phyloP scores from a whole-genome alignment of 2,113 vertebrate species.

The Vanacampus margaritifer region DNA sequence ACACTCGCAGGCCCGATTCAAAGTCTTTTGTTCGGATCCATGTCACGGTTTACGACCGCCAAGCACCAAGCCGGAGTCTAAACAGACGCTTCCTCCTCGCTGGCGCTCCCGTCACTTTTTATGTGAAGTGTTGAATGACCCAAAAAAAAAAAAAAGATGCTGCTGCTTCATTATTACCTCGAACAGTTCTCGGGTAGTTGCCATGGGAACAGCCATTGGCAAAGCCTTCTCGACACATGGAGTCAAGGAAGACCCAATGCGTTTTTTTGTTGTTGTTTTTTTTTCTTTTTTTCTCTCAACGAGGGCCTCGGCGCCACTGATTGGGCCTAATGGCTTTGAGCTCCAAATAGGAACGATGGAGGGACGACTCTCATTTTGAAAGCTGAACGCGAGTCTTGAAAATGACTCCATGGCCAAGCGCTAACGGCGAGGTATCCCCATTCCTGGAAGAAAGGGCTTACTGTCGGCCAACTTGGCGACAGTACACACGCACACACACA shows the following conservation, averaged over 20 bases:
- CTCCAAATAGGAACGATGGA: not conserved
- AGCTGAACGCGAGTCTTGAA: not conserved
- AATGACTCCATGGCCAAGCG: not conserved
- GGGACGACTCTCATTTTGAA: not conserved
- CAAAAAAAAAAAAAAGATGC: constrained; percentile 37
- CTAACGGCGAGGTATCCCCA: constrained; percentile 20
- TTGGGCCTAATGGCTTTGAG: not conserved
- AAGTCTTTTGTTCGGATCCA: not conserved
- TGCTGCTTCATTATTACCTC: constrained; percentile 47
- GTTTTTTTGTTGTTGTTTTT: not conserved
- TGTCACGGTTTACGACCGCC: not conserved
- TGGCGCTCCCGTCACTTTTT: not conserved
- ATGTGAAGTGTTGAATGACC: not conserved
- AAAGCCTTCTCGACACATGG: constrained; percentile 46
- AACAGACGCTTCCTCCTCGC: not conserved
- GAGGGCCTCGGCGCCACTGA: not conserved
- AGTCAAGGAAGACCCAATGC: constrained; percentile 21
- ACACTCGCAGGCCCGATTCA: not conserved
- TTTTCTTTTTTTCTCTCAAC: not conserved
- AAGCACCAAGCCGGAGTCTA: not conserved
- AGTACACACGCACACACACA: constrained; percentile 9
- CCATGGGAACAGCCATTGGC: constrained; percentile 60
- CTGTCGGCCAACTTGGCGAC: constrained; percentile 43
- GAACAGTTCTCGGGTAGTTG: constrained; percentile 44
- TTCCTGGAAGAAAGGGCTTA: constrained; percentile 36